Evolutionary conservation across 2,888 invertebrate genomes (phyloP).

Genomic region (Cynaeus angustus): DNA sequence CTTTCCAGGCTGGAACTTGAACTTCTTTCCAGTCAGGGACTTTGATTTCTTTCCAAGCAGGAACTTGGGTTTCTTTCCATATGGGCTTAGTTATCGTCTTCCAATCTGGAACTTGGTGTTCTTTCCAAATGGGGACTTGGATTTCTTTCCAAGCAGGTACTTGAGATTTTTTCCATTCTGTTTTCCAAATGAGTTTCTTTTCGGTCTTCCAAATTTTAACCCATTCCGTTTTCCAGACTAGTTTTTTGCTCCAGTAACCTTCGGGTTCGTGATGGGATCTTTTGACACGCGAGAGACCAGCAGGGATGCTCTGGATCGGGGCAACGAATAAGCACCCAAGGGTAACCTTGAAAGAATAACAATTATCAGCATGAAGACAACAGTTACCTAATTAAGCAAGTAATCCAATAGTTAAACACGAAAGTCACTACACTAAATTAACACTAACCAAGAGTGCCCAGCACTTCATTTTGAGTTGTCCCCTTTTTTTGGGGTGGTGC

Average conservation of each 20-base stretch:
- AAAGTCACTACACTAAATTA: conserved; percentile 48
- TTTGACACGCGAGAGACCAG: conserved; percentile 74
- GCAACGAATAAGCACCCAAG: conserved; percentile 75
- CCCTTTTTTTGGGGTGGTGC: conserved; percentile 57
- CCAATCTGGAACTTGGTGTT: conserved; percentile 84
- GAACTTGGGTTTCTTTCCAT: conserved; percentile 87
- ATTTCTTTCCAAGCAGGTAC: conserved; percentile 83
- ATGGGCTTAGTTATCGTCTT: conserved; percentile 82
- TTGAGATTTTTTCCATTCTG: conserved; percentile 83
- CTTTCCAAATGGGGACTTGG: conserved; percentile 82
- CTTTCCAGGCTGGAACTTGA: conserved; percentile 82
- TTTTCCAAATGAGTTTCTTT: conserved; percentile 83
- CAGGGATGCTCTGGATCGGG: conserved; percentile 67
- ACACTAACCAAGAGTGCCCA: conserved; percentile 71
- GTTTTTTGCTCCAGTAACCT: conserved; percentile 88
- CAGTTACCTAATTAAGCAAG: conserved; percentile 30
- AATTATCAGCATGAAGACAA: conserved; percentile 24
- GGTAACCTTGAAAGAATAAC: conserved; percentile 73
- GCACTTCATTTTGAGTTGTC: conserved; percentile 68
- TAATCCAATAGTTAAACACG: conserved; percentile 46
- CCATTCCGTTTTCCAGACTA: conserved; percentile 90
- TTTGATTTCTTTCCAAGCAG: conserved; percentile 84
- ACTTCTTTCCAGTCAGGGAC: conserved; percentile 83
- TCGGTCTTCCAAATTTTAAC: conserved; percentile 84
- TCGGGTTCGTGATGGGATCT: conserved; percentile 77